Conservation (phyloP, 2,888 invertebrate species). For the Seira musarum region DNA sequence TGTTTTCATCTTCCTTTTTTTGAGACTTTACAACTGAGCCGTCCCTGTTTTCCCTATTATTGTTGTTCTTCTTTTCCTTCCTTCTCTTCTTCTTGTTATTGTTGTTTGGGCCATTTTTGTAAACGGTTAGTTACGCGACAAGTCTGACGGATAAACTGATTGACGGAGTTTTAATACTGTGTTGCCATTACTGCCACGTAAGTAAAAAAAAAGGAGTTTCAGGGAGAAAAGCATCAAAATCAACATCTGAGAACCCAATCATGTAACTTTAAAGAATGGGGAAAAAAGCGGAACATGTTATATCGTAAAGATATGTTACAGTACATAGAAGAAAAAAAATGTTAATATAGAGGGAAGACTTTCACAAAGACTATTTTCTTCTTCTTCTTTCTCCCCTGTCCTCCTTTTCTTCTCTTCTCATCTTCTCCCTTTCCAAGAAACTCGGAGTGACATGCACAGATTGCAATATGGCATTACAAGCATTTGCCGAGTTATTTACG, state of each 20-base stretch:
- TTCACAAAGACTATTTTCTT: too few species aligned
- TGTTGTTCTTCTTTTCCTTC: too few species aligned
- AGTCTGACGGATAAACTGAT: constrained; percentile 58
- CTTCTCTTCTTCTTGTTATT: background rate
- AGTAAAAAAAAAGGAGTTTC: background rate
- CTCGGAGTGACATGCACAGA: constrained; percentile 56
- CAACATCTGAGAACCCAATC: constrained; percentile 9
- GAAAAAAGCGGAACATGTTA: background rate
- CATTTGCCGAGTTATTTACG: constrained; percentile 59
- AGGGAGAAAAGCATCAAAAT: background rate
- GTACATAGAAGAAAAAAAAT: background rate
- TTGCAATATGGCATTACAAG: constrained; percentile 59
- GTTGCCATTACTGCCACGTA: constrained; percentile 23
- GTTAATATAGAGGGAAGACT: background rate
- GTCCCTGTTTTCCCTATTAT: constrained; percentile 11
- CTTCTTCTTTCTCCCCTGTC: constrained; percentile 14
- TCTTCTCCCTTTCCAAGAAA: constrained; percentile 45
- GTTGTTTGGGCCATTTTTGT: constrained; percentile 16
- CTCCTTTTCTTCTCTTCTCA: constrained; percentile 37
- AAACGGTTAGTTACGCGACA: constrained; percentile 52
- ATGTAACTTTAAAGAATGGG: background rate
- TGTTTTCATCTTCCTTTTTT: constrained; percentile 41
- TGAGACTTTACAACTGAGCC: constrained; percentile 35
- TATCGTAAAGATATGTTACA: background rate
- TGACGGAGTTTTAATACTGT: constrained; percentile 60